phyloP scores from a whole-genome alignment of 2,113 vertebrate species.

The Mugil cephalus region DNA sequence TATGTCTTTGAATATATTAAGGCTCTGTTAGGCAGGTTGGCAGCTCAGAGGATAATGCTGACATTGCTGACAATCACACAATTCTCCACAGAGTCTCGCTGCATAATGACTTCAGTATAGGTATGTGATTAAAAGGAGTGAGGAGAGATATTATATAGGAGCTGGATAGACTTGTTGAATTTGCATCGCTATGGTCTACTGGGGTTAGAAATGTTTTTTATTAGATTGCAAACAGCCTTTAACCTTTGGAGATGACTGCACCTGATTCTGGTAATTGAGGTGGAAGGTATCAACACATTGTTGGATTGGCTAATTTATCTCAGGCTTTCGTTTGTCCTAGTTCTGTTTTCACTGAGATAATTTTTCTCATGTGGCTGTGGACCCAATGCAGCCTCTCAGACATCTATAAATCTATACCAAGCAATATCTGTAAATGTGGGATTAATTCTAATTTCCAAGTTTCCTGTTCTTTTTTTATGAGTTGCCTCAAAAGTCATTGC shows the following conservation, averaged over 20 bases:
- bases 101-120: conserved; percentile 50
- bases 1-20: conserved; percentile 41
- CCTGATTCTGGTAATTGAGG: conserved; percentile 5
- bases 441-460: too few species aligned
- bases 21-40: conserved; percentile 49
- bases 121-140: conserved; percentile 49
- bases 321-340: not conserved
- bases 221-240: not conserved
- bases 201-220: conserved; percentile 11
- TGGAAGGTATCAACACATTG: not conserved
- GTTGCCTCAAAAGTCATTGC: conserved; percentile 23
- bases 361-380: too few species aligned
- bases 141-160: not conserved
- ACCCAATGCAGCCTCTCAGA: too few species aligned
- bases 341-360: not conserved
- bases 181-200: not conserved
- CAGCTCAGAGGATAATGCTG: conserved; percentile 24
- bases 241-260: conserved; percentile 35
- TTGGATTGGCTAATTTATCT: not conserved
- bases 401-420: too few species aligned
- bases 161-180: conserved; percentile 27
- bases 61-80: conserved; percentile 49
- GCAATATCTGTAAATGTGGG: too few species aligned
- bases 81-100: conserved; percentile 18
- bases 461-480: not conserved